Conservation (phyloP, 2,888 invertebrate species). For the Podotricha telesiphe region DNA sequence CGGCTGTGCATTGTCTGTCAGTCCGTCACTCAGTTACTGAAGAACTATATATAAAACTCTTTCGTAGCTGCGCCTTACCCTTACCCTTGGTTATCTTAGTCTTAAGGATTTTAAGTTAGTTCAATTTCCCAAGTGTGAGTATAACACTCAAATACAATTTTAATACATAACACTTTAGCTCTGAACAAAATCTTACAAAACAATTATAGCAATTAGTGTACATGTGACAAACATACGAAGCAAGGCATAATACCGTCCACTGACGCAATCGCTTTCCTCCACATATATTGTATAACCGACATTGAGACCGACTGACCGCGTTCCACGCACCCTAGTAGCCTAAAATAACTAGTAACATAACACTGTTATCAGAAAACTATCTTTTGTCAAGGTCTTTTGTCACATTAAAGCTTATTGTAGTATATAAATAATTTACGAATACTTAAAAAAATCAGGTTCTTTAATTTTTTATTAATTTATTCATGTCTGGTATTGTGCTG, state of each 20-base stretch:
- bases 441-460: not conserved
- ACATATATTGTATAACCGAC: constrained; percentile 68
- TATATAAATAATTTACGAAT: not conserved
- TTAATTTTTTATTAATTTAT: not conserved
- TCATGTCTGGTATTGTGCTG: too few relatives aligned
- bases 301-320: constrained; percentile 72
- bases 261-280: constrained; percentile 67
- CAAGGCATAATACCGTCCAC: constrained; percentile 50
- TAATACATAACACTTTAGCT: too few relatives aligned
- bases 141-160: not conserved
- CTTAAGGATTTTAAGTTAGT: too few relatives aligned
- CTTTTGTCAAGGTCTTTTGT: constrained; percentile 14
- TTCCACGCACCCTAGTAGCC: constrained; percentile 44
- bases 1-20: too few relatives aligned
- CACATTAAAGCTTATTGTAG: not conserved
- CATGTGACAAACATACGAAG: not conserved
- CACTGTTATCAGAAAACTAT: constrained; percentile 13
- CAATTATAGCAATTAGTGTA: not conserved
- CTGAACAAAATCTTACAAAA: not conserved
- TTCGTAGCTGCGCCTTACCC: too few relatives aligned
- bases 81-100: too few relatives aligned
- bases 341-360: constrained; percentile 7
- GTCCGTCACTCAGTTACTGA: too few relatives aligned
- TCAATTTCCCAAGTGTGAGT: not conserved
- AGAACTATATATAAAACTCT: too few relatives aligned